Evolutionary conservation across 1,140 invertebrate species (phyloP), one percentile per base, ranked within the genome.

Genomic region (Plutomurus gul): DNA sequence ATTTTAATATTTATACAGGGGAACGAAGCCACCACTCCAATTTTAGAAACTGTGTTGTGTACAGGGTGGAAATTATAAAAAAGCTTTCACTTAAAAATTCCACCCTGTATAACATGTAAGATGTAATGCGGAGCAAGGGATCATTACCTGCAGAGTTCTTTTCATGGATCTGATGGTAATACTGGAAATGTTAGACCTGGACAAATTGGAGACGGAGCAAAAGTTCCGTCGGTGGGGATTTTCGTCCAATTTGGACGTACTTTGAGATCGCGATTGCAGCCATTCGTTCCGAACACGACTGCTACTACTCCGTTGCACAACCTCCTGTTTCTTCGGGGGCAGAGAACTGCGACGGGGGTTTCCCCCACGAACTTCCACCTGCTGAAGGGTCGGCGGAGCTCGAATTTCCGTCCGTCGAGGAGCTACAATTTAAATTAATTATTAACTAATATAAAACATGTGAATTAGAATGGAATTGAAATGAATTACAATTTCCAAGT

Each of bases 171-270:
- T 74, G 43, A 82, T 82, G 4, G 81, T 82, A 27, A 82, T 82
- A 40, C 81, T 82, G 20, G 81, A 82, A 56, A 82, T 82, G 47
- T 82, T 82, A 3, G 81, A 82, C 33, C 10, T 56, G 11, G 43
- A 33, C n/a, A 51, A 77, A 6, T 39, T 13, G 43, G 65, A 46
- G 30, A 18, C 18, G 30, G 72, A 71, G 40, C 36, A 37, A 22
- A 25, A 39, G 22, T 72, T 20, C 22, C 20, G 13, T 43, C 25
- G 39, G 1, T 36, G 40, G 11, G 39, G 18, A 2, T 56, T 72
- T 40, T 74, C 25, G 36, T 77, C 43, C 43, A 81, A 16, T 46
- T 75, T 46, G 16, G 71, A 65, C 36, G 39, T 65, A 22, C 60
- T 49, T 60, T 71, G 56, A 43, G 51, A 71, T 18, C 25, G 36